Evolutionary conservation across 2,888 invertebrate genomes (phyloP).

Genomic region (Drosophila flavopinicola): DNA sequence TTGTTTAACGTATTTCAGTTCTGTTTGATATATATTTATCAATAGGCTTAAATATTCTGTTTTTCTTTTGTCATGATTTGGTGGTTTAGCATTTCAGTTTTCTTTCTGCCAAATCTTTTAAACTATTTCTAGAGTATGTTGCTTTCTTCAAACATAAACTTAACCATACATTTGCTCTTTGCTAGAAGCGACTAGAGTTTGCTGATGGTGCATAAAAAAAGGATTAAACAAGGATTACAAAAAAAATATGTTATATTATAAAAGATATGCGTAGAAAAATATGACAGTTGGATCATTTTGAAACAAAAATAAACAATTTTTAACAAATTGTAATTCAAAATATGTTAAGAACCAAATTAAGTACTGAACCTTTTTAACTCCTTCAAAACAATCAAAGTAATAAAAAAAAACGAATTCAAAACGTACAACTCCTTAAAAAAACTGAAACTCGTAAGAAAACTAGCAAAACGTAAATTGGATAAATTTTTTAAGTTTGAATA

Average conservation of each 20-base stretch:
- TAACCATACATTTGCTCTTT: constrained; percentile 45
- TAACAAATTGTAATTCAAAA: constrained; percentile 1
- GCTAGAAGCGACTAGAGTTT: constrained; percentile 51
- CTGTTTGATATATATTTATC: constrained; percentile 43
- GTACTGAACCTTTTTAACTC: too few relatives aligned
- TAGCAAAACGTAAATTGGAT: not conserved
- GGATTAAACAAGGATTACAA: constrained; percentile 19
- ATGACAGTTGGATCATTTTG: constrained; percentile 1
- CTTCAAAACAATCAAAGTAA: not conserved
- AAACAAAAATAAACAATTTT: not conserved
- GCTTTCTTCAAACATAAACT: constrained; percentile 57
- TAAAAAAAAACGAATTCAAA: constrained; percentile 3
- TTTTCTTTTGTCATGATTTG: constrained; percentile 24
- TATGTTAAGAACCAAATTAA: not conserved
- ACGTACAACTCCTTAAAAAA: constrained; percentile 2
- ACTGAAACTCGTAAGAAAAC: not conserved
- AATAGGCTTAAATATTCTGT: constrained; percentile 56
- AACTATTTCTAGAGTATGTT: constrained; percentile 52
- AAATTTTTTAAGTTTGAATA: not conserved
- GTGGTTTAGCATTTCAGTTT: constrained; percentile 42
- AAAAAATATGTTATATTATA: not conserved
- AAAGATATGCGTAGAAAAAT: constrained; percentile 3
- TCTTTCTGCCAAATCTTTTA: constrained; percentile 35
- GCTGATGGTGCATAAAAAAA: constrained; percentile 20
- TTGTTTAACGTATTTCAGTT: constrained; percentile 57